phyloP scores from a whole-genome alignment of 1,140 invertebrate species.

The Zaprionus capensis region DNA sequence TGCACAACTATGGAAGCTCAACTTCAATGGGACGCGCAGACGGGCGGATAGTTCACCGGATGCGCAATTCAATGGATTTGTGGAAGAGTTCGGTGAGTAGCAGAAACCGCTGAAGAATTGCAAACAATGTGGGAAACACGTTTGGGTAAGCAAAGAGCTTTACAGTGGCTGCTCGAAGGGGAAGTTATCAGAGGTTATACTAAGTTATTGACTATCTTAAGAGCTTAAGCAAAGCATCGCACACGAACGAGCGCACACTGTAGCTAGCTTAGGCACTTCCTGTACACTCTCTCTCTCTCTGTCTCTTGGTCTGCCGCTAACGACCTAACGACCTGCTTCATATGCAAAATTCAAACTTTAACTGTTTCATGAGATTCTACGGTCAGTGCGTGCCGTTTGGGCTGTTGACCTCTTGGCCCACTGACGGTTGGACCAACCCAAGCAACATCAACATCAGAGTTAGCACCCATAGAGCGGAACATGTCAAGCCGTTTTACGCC shows the following conservation, averaged over 20 bases:
- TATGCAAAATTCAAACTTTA: slow-evolving; percentile 29
- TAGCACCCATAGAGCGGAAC: slow-evolving; percentile 24
- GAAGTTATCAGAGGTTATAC: not conserved
- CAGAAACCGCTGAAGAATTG: not conserved
- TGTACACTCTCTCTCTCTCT: not conserved
- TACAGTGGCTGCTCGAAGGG: not conserved
- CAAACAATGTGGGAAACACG: not conserved
- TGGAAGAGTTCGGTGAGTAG: slow-evolving; percentile 74
- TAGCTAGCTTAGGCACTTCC: not conserved
- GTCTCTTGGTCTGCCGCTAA: not conserved
- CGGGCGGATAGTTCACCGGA: slow-evolving; percentile 42
- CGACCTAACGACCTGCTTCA: slow-evolving; percentile 17
- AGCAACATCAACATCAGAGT: slow-evolving; percentile 1
- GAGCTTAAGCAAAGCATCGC: not conserved
- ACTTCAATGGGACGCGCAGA: slow-evolving; percentile 66
- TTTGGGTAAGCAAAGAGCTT: not conserved
- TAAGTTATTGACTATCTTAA: too few relatives aligned
- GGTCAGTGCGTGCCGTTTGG: slow-evolving; percentile 27
- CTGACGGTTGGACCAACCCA: slow-evolving; percentile 9
- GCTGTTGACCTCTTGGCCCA: slow-evolving; percentile 50
- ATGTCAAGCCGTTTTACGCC: slow-evolving; percentile 40
- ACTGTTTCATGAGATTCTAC: slow-evolving; percentile 1
- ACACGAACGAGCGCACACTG: not conserved
- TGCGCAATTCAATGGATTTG: slow-evolving; percentile 62
- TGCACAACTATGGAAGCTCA: slow-evolving; percentile 76